Conservation (phyloP, 2,113 vertebrate species). For the Nansenia antarctica region DNA sequence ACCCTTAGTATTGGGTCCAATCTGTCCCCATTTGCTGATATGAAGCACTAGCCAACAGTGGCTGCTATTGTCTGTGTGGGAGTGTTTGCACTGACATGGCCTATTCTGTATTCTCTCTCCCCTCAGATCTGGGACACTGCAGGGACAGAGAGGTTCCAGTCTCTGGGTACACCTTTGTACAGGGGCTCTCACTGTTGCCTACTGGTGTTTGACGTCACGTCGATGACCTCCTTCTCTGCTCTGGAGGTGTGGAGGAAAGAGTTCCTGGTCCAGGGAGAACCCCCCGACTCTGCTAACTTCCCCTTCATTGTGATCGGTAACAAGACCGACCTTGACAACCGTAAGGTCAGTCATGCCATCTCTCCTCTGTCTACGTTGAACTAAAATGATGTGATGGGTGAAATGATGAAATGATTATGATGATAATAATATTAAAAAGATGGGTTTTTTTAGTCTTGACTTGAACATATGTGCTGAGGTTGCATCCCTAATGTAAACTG, state of each 20-base stretch:
- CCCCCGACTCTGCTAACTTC: slow-evolving; percentile 45
- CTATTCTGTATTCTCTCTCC: background rate
- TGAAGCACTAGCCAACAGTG: background rate
- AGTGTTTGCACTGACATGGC: background rate
- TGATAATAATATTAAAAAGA: no score
- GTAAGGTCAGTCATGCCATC: slow-evolving; percentile 46
- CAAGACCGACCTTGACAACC: slow-evolving; percentile 61
- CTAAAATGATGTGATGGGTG: background rate
- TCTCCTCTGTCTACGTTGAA: background rate
- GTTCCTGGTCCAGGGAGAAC: slow-evolving; percentile 61
- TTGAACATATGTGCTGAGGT: no score
- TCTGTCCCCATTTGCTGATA: background rate
- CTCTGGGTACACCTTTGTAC: slow-evolving; percentile 59
- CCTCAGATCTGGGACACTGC: slow-evolving; percentile 69
- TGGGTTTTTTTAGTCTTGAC: no score
- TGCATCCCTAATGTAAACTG: no score
- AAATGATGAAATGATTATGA: no score
- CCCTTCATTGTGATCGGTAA: slow-evolving; percentile 69
- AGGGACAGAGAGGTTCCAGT: slow-evolving; percentile 66
- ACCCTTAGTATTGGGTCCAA: background rate
- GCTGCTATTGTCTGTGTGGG: background rate
- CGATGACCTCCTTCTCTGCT: slow-evolving; percentile 51
- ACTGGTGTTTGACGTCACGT: slow-evolving; percentile 68
- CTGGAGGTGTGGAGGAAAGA: slow-evolving; percentile 62
- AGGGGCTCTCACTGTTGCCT: slow-evolving; percentile 62